Conservation (phyloP, 2,888 invertebrate genomes). For the Podotricha telesiphe region DNA sequence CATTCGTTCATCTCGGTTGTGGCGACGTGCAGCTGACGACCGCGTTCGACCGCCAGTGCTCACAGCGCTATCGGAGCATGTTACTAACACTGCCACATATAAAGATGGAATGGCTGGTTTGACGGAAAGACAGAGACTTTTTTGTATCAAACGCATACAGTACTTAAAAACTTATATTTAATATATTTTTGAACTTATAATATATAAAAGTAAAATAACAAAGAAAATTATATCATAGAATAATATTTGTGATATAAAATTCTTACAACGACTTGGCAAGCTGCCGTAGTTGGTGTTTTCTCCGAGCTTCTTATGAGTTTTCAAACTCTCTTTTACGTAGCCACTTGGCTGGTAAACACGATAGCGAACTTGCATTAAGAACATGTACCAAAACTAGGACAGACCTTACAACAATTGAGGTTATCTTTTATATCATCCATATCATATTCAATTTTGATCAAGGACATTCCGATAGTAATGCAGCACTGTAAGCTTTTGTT, state of each 20-base stretch:
- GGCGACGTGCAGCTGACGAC: neutral
- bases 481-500: neutral
- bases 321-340: conserved; percentile 27
- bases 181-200: too few relatives aligned
- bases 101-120: neutral
- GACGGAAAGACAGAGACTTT: neutral
- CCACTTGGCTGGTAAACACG: conserved; percentile 28
- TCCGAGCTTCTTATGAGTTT: conserved; percentile 28
- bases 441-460: conserved; percentile 17
- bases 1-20: neutral
- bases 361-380: conserved; percentile 35
- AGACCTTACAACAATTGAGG: conserved; percentile 29
- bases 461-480: neutral
- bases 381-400: conserved; percentile 30
- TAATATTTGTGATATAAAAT: conserved; percentile 7
- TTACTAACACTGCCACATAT: neutral
- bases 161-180: neutral
- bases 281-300: conserved; percentile 1
- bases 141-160: too few relatives aligned
- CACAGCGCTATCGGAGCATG: neutral
- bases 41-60: neutral
- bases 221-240: neutral
- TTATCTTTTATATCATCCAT: conserved; percentile 14
- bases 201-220: neutral
- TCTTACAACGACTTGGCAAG: conserved; percentile 8